Base-by-base conservation (phyloP, 2,113 vertebrate species). In the Syrrhaptes paradoxus region DNA sequence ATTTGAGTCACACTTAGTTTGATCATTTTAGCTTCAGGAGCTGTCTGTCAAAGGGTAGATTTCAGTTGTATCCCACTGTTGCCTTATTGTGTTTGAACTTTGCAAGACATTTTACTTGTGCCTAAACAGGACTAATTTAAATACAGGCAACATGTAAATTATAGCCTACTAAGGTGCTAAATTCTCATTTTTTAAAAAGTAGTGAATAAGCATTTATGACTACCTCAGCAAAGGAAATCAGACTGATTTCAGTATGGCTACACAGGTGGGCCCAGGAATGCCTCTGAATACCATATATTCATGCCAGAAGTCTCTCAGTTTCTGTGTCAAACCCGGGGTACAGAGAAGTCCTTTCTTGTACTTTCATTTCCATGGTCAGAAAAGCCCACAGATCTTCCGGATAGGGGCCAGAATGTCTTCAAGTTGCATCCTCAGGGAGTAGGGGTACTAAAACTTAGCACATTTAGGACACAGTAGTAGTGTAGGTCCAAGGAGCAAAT, bases 21-120 rank as follows among this genome's bases (percentile, higher is more conserved):
- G 82, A 93, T 87, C 75, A 76, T 85, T 96, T 88, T 76, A 84
- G 55, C 75, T 77, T 28, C 59, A 81, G 78, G 63, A 90, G 14
- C 51, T 85, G 67, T 55, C 82, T 59, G 12, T 80, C 87, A 91
- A 77, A 90, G 31, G 26, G 25, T 38, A 52, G 63, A 71, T 83
- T 91, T 91, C 91, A 57, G n/a, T 45, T 77, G 34, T 28, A 91
- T 74, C 79, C 63, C 38, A 81, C 75, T 83, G 71, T 13, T 86
- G 38, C 25, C 28, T 55, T 85, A 71, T 29, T 84, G 38, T 66
- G n/a, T 92, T 95, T 91, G 75, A 94, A 91, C 17, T 91, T 86
- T 28, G 61, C n/a, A 16, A 88, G 10, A 4, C n/a, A 20, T 63
- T 93, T 90, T 88, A 77, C 49, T 77, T 26, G 22, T 85, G 55